These are phyloP conservation scores for Borostomias antarcticus DNA, from an alignment of 2,797 vertebrate genomes.

Conservation along the genomic window DNA sequence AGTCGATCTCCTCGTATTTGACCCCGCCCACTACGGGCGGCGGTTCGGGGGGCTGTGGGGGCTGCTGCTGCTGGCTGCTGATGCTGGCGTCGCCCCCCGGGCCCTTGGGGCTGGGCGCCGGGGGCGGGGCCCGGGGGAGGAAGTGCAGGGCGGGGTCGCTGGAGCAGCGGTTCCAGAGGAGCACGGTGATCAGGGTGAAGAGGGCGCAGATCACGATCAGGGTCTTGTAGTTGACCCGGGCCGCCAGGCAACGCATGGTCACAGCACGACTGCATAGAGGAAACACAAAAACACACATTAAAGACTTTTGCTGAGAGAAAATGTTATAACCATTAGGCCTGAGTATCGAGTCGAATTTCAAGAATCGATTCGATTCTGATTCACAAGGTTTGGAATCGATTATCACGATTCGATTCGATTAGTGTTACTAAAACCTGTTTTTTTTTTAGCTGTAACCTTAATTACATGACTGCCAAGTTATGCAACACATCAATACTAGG, in stretches of 20 bases:
- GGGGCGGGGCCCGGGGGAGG: constrained; percentile 67
- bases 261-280: constrained; percentile 71
- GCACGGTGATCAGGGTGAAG: constrained; percentile 89
- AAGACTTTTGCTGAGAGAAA: too few species aligned
- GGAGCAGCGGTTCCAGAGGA: constrained; percentile 95
- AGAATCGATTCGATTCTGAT: too few species aligned
- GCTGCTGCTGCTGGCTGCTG: constrained; percentile 77
- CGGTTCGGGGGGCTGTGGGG: constrained; percentile 84
- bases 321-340: background rate
- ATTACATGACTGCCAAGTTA: too few species aligned
- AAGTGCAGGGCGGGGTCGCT: constrained; percentile 76
- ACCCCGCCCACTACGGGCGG: constrained; percentile 84
- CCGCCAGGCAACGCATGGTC: constrained; percentile 97
- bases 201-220: constrained; percentile 92
- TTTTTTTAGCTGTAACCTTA: too few species aligned
- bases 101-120: constrained; percentile 76
- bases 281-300: constrained; percentile 32
- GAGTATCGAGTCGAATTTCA: too few species aligned
- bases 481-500: too few species aligned
- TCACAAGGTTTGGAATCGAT: too few species aligned
- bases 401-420: too few species aligned
- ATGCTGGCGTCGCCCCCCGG: constrained; percentile 60
- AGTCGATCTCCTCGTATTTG: constrained; percentile 96
- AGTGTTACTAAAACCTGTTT: too few species aligned
- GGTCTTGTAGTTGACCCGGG: constrained; percentile 97